These are phyloP conservation scores for Lepidostoma basale DNA, from an alignment of 1,140 invertebrate species.

Conservation along the genomic window DNA sequence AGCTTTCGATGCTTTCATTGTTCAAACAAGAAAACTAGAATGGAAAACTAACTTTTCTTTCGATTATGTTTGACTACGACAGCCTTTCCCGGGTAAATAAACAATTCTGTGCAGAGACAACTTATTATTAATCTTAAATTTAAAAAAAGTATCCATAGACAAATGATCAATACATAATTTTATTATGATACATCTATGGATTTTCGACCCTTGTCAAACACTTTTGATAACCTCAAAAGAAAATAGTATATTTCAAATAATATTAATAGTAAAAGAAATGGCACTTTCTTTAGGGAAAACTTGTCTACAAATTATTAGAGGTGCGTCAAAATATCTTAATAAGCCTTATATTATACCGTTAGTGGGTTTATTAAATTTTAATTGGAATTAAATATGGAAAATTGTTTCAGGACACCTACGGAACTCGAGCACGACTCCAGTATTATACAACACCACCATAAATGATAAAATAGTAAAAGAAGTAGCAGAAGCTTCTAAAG, in stretches of 20 bases:
- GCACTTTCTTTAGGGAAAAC: constrained; percentile 11
- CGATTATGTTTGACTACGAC: neutral
- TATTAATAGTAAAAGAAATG: neutral
- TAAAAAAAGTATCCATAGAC: neutral
- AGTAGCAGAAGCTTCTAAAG: constrained; percentile 13
- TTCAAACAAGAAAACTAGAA: too few species aligned
- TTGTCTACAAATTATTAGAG: neutral
- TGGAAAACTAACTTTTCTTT: neutral
- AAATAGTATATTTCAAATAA: too few species aligned
- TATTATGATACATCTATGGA: too few species aligned
- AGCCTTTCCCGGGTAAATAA: constrained; percentile 14
- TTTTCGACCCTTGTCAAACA: too few species aligned
- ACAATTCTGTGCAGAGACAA: too few species aligned
- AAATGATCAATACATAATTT: neutral
- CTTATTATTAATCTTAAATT: too few species aligned
- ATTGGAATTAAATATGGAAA: neutral
- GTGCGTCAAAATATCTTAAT: neutral
- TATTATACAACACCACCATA: neutral
- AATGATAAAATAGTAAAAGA: constrained; percentile 1
- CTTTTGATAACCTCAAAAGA: neutral
- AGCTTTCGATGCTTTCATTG: constrained; percentile 14
- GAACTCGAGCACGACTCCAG: neutral
- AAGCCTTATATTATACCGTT: neutral
- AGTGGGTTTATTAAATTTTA: neutral
- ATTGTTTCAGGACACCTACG: constrained; percentile 1